Evolutionary conservation across 2,888 invertebrate genomes (phyloP), one percentile per base, ranked within the genome.

Genomic region (Eupithecia subfuscata): DNA sequence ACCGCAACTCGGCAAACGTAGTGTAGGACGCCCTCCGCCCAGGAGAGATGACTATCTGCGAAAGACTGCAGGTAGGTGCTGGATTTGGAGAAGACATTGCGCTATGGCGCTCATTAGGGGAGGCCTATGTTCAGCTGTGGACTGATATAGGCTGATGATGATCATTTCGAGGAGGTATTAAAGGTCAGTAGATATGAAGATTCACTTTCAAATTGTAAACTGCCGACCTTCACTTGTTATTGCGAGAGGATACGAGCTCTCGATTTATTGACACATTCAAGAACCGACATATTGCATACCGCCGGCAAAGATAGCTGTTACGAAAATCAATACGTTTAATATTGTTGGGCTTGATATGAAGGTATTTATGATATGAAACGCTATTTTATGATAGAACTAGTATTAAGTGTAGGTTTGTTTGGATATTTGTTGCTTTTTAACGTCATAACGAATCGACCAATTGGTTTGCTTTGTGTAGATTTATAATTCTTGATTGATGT

Each of bases 181-280:
- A 64, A 64, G 30, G 64, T 64, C 64, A 60, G 12, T 56, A 64
- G 2, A 34, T 64, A 34, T 64, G 22, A 34, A 64, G 30, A 64
- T 34, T 64, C 18, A 56, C 70, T 70, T 67, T 65, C 40, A 70
- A 74, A 60, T 71, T 16, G 56, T 56, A 25, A 56, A 56, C 14
- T 60, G 34, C n/a, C 56, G 30, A 69, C 75, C 71, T 75, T 71
- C 69, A 22, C 40, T 45, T 71, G 60, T 60, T 45, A 45, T 63
- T 69, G 16, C 34, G 34, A 60, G 22, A 40, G 12, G 22, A 60
- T 4, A 60, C 45, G 22, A 60, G 56, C 56, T 34, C 67, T 68
- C 60, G 63, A 68, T 71, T 71, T 68, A 75, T 75, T 75, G 75
- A 71, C 63, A 75, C 71, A 75, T 69, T 68, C 64, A n/a, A 71